Base-by-base conservation (phyloP, 2,113 vertebrate genomes). In the Chiloscyllium plagiosum region DNA sequence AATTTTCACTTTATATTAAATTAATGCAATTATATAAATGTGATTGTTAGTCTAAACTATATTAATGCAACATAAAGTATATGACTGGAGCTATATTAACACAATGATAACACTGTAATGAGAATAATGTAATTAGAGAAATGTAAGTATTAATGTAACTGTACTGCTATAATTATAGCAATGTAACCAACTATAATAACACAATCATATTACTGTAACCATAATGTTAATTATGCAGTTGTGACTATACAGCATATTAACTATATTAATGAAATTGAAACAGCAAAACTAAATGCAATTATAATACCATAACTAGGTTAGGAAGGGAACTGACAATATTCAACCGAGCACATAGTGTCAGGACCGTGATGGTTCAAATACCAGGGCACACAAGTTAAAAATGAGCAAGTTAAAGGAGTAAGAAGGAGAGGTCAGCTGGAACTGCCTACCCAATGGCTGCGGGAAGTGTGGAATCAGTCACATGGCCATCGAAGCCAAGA, bases 131-230 rank as follows among this genome's bases (percentile, higher is more conserved):
- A 66, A 93, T 93, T 93, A 93, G 65, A 93, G 61, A 93, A 66
- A 93, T 93, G 56, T 66, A 93, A 37, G 89, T 93, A 93, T 93
- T 93, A 93, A 93, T 93, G 89, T 93, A 42, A 93, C 89, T 93
- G 89, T 68, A 61, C 89, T 66, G 61, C 17, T 65, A 93, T 93
- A 93, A 93, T 93, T 37, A 93, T 20, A 37, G 61, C 37, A 93
- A 93, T 93, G 89, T 93, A 66, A 66, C 61, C n/a, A 93, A 93
- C 89, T 93, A 66, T 93, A 93, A 93, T 93, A 93, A 68, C 89
- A 93, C n/a, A 93, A 42, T 68, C 61, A 93, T 93, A 93, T 37
- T 93, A 93, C 89, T 93, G 61, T 83, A 93, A 68, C 89, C 89
- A 10, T 66, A 93, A 93, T 93, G 89, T 93, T 93, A 93, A 93